phyloP scores from a whole-genome alignment of 2,888 invertebrate genomes.

The Toxonevra muliebris region DNA sequence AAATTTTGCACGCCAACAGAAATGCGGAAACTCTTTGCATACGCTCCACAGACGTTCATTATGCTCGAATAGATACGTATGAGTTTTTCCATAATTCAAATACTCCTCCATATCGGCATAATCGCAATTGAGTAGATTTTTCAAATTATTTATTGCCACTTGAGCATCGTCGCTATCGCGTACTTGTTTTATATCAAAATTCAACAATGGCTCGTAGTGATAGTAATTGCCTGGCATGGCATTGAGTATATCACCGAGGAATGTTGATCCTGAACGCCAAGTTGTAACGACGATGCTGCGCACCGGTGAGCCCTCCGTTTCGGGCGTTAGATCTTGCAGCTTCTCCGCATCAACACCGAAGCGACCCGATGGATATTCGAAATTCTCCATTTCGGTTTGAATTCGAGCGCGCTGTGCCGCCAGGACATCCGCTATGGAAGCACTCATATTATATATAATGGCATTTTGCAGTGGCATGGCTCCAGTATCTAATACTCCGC shows the following conservation, averaged over 20 bases:
- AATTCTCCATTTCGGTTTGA: conserved; percentile 70
- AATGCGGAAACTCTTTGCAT: conserved; percentile 73
- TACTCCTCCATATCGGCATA: conserved; percentile 79
- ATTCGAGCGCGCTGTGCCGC: conserved; percentile 69
- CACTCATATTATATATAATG: conserved; percentile 58
- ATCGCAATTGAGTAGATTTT: conserved; percentile 79
- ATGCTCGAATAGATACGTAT: conserved; percentile 84
- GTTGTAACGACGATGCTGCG: conserved; percentile 85
- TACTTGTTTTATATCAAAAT: conserved; percentile 84
- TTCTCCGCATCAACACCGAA: conserved; percentile 68
- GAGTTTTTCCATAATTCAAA: conserved; percentile 78
- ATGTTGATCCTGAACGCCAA: conserved; percentile 91
- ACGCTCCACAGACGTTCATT: conserved; percentile 85
- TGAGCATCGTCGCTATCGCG: conserved; percentile 77
- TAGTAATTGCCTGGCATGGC: conserved; percentile 87
- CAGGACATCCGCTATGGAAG: conserved; percentile 70
- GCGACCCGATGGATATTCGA: conserved; percentile 70
- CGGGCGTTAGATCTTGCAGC: conserved; percentile 75
- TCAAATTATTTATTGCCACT: conserved; percentile 74
- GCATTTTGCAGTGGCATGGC: not conserved
- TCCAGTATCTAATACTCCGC: conserved; percentile 31
- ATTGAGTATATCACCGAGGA: conserved; percentile 85
- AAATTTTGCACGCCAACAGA: conserved; percentile 78
- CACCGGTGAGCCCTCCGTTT: conserved; percentile 74
- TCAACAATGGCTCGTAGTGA: conserved; percentile 88